Evolutionary conservation across 2,113 vertebrate genomes (phyloP).

Genomic region (Desmodus rotundus): DNA sequence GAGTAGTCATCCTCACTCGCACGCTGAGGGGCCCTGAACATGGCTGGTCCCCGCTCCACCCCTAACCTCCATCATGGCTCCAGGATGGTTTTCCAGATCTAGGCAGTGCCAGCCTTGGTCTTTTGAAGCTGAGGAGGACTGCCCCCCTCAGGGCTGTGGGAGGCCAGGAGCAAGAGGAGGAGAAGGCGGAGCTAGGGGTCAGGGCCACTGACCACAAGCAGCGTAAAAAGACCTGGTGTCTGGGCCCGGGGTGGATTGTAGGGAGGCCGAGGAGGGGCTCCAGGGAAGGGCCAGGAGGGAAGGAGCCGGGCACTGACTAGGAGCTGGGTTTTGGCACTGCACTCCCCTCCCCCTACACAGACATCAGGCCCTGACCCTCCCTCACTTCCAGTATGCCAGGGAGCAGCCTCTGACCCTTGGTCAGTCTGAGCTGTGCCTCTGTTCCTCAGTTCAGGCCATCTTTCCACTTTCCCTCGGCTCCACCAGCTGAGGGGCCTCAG

Average conservation of each 20-base stretch:
- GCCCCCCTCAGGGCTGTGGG: not conserved
- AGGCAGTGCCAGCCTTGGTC: slow-evolving; percentile 57
- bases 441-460: not conserved
- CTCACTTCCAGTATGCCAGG: not conserved
- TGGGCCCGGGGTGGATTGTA: not conserved
- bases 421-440: not conserved
- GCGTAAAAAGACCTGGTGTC: not conserved
- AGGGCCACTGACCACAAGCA: not conserved
- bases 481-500: not conserved
- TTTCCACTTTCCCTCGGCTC: not conserved
- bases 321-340: not conserved
- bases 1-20: not conserved
- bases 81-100: slow-evolving; percentile 70
- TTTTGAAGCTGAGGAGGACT: slow-evolving; percentile 69
- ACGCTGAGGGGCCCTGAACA: not conserved
- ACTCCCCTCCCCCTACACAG: not conserved
- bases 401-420: not conserved
- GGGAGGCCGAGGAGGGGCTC: not conserved
- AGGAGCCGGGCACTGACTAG: not conserved
- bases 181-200: slow-evolving; percentile 1
- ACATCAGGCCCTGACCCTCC: not conserved
- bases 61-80: slow-evolving; percentile 74
- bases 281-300: not conserved
- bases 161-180: not conserved
- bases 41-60: not conserved